Percentiles rank a stretch among this genome's conserved stretches.
These are phyloP conservation scores for Agriopis aurantiaria DNA, from an alignment of 2,888 invertebrate species.

Conservation along the genomic window DNA sequence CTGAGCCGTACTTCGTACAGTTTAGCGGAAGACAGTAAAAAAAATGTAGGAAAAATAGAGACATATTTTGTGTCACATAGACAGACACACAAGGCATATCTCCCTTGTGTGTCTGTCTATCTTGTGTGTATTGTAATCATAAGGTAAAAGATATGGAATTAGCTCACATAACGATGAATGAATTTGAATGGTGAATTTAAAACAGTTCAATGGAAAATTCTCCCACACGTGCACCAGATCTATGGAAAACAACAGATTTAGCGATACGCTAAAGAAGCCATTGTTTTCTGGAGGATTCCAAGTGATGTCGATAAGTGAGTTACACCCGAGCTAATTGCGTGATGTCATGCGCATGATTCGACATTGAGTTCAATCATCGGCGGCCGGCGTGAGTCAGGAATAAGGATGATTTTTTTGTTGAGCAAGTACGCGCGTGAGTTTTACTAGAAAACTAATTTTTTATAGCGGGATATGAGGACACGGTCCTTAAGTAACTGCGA, in stretches of 20 bases:
- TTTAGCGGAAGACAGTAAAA: too few relatives aligned
- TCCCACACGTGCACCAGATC: background rate
- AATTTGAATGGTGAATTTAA: conserved; percentile 2
- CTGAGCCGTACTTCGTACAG: too few relatives aligned
- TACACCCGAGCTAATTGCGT: conserved; percentile 36
- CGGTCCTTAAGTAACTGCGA: too few relatives aligned
- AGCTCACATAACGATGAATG: background rate
- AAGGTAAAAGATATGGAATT: too few relatives aligned
- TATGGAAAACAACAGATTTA: conserved; percentile 15
- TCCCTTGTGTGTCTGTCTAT: too few relatives aligned
- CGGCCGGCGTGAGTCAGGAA: background rate
- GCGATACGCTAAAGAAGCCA: conserved; percentile 8
- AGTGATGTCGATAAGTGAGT: conserved; percentile 36
- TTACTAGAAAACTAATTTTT: too few relatives aligned
- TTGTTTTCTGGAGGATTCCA: conserved; percentile 9
- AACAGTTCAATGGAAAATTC: conserved; percentile 5
- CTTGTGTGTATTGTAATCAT: too few relatives aligned
- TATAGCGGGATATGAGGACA: too few relatives aligned
- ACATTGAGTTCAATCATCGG: conserved; percentile 29
- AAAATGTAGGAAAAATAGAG: too few relatives aligned
- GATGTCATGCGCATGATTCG: conserved; percentile 37
- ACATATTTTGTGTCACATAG: too few relatives aligned
- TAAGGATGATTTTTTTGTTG: background rate
- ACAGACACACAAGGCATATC: too few relatives aligned
- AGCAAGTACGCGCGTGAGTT: background rate